Conservation (phyloP, 2,888 invertebrate genomes). For the Tipula unca region DNA sequence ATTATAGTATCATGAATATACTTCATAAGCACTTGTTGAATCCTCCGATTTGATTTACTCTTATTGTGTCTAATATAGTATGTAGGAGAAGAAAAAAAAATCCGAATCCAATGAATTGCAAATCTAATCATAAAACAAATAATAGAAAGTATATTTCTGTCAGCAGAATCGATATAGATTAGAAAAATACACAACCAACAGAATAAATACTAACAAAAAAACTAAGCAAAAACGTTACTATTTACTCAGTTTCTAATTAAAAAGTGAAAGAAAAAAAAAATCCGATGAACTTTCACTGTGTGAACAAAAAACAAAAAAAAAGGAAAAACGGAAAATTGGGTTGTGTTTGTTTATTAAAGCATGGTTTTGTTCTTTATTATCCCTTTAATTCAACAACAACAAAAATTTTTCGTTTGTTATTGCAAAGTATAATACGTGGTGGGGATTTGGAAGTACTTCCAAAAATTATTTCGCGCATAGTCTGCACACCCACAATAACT, state of each 20-base stretch:
- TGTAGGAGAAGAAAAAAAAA: not conserved
- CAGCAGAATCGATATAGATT: not conserved
- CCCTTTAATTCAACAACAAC: not conserved
- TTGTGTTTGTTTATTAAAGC: not conserved
- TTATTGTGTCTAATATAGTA: no score
- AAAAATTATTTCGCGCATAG: not conserved
- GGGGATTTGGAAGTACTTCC: not conserved
- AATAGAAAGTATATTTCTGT: not conserved
- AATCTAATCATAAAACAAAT: not conserved
- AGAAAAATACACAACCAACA: not conserved
- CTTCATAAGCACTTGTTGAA: not conserved
- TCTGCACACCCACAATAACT: not conserved
- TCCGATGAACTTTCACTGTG: not conserved
- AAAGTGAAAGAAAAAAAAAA: conserved; percentile 9
- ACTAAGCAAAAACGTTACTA: not conserved
- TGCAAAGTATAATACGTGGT: not conserved
- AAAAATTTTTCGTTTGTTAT: no score
- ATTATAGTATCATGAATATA: not conserved
- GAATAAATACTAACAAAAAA: not conserved
- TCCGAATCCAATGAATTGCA: not conserved
- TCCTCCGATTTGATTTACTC: not conserved
- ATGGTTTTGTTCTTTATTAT: not conserved
- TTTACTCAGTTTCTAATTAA: conserved; percentile 14
- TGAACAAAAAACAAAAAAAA: not conserved
- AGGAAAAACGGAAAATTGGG: not conserved